Evolutionary conservation across 2,113 vertebrate species (phyloP).

Genomic region (Caranx ignobilis): DNA sequence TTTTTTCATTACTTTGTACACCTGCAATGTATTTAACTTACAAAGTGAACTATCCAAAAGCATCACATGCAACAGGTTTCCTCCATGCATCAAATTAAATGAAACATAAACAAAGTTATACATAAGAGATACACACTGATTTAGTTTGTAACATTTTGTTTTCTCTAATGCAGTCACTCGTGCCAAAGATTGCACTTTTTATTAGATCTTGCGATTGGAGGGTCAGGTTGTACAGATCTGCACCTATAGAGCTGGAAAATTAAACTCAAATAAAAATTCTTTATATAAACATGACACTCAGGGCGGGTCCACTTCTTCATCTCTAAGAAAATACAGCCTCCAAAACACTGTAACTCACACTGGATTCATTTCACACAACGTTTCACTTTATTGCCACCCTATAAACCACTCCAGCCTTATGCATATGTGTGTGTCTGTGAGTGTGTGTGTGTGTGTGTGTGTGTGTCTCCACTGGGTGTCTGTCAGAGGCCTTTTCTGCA

Average conservation of each 20-base stretch:
- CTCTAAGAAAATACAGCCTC: slow-evolving; percentile 70
- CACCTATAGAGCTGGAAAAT: slow-evolving; percentile 68
- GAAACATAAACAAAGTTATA: slow-evolving; percentile 1
- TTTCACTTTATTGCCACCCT: slow-evolving; percentile 74
- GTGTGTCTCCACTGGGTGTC: slow-evolving; percentile 32
- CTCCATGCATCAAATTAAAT: slow-evolving; percentile 29
- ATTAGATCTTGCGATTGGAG: slow-evolving; percentile 40
- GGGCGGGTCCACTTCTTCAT: slow-evolving; percentile 64
- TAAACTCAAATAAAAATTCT: slow-evolving; percentile 66
- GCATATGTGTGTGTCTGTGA: slow-evolving; percentile 12
- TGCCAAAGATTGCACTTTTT: slow-evolving; percentile 32
- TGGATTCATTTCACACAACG: slow-evolving; percentile 70
- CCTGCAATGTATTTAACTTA: not conserved
- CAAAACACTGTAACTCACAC: slow-evolving; percentile 66
- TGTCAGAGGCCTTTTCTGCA: slow-evolving; percentile 47
- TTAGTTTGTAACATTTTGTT: slow-evolving; percentile 8
- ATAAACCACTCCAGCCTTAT: slow-evolving; percentile 67
- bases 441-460: slow-evolving; percentile 16
- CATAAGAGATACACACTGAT: not conserved
- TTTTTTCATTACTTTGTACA: not conserved
- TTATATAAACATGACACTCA: slow-evolving; percentile 63
- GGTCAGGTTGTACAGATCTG: slow-evolving; percentile 45
- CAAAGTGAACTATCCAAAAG: not conserved
- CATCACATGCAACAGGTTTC: slow-evolving; percentile 1
- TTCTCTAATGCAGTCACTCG: slow-evolving; percentile 19